A percentile compares a stretch with the other conserved stretches of the same genome.
Conservation (phyloP, 2,113 vertebrate genomes). For the Paramisgurnus dabryanus region DNA sequence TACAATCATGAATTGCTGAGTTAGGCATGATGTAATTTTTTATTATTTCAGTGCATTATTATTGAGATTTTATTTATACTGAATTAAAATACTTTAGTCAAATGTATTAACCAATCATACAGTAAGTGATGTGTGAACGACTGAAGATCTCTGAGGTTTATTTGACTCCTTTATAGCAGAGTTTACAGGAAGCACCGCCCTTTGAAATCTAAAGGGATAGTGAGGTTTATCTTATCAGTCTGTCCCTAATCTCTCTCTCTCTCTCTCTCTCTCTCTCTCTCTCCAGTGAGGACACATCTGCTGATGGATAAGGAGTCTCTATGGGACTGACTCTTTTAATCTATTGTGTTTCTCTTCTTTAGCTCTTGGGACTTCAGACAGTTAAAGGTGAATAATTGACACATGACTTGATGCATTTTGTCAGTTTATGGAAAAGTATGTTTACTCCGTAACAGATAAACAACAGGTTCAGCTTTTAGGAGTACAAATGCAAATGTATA, state of each 20-base stretch:
- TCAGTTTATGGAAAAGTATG: not conserved
- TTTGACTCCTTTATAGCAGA: slow-evolving; percentile 31
- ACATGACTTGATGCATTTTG: slow-evolving; percentile 6
- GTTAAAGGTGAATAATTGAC: not conserved
- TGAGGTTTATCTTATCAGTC: not conserved
- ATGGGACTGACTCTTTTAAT: slow-evolving; percentile 52
- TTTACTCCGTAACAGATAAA: not conserved
- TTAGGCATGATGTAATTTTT: too few species aligned
- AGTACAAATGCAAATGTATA: not conserved
- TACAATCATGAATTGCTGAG: too few species aligned
- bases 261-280: not conserved
- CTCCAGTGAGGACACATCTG: slow-evolving; percentile 33
- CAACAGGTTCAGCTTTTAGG: not conserved
- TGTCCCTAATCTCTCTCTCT: slow-evolving; percentile 40
- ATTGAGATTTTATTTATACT: not conserved
- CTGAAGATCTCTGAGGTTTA: not conserved
- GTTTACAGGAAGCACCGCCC: slow-evolving; percentile 18
- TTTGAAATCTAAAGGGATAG: not conserved
- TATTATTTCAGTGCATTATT: not conserved
- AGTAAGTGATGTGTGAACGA: not conserved
- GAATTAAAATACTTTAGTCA: not conserved
- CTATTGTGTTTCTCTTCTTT: slow-evolving; percentile 47
- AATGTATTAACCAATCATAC: not conserved
- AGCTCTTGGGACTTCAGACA: slow-evolving; percentile 20
- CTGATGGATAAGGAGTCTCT: slow-evolving; percentile 45